phyloP scores from a whole-genome alignment of 2,888 invertebrate species.

The Vesta saturnalis region DNA sequence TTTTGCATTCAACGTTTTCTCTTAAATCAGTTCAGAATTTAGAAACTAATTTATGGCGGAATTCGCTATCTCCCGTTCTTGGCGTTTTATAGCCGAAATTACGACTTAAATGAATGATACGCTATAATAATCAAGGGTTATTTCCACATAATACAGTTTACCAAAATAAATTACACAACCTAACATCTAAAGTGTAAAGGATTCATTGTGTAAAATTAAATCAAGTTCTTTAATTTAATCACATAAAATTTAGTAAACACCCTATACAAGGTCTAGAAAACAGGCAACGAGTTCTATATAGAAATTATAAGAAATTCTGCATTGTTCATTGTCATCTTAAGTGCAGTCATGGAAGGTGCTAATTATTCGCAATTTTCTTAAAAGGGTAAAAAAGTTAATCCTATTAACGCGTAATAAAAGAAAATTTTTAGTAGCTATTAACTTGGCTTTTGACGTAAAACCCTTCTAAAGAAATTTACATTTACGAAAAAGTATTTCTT shows the following conservation, averaged over 20 bases:
- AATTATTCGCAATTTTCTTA: conserved; percentile 17
- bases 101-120: not conserved
- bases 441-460: conserved; percentile 16
- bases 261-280: too few species aligned
- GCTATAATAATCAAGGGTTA: not conserved
- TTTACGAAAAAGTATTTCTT: not conserved
- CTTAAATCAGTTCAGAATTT: not conserved
- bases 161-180: not conserved
- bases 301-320: not conserved
- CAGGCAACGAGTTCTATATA: too few species aligned
- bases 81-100: not conserved
- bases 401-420: conserved; percentile 23
- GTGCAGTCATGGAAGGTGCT: conserved; percentile 8
- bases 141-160: not conserved
- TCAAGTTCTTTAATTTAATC: not conserved
- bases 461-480: conserved; percentile 20
- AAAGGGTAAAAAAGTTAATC: conserved; percentile 23
- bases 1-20: too few species aligned
- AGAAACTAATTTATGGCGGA: not conserved
- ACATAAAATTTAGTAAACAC: not conserved
- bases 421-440: conserved; percentile 23
- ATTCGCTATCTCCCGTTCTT: conserved; percentile 1
- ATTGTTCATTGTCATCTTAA: conserved; percentile 3
- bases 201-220: not conserved
- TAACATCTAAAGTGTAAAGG: conserved; percentile 1